Conservation (phyloP, 2,113 vertebrate genomes). For the Chiloscyllium plagiosum region DNA sequence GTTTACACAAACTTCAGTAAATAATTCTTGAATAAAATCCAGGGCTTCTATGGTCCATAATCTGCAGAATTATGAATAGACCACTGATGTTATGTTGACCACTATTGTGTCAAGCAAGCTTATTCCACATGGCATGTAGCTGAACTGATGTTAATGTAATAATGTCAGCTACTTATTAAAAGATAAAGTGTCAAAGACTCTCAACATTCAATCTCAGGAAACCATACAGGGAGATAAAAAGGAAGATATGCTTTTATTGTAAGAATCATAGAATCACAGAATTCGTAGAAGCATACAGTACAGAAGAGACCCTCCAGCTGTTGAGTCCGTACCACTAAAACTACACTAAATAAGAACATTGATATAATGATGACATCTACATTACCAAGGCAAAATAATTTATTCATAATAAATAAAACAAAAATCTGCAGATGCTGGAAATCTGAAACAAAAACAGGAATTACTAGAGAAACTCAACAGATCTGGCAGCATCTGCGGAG, state of each 20-base stretch:
- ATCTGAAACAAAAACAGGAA: too few relatives aligned
- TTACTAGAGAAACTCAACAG: too few relatives aligned
- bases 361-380: neutral
- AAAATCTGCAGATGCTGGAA: too few relatives aligned
- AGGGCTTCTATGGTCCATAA: neutral
- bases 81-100: neutral
- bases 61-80: neutral
- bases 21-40: neutral
- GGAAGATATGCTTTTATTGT: neutral
- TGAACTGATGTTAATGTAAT: neutral
- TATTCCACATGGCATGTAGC: neutral
- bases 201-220: neutral
- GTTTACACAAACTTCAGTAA: neutral
- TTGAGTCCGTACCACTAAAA: too few relatives aligned
- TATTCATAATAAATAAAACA: neutral
- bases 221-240: neutral
- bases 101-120: neutral
- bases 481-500: too few relatives aligned
- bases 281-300: too few relatives aligned
- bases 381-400: neutral
- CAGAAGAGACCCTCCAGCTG: too few relatives aligned
- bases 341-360: too few relatives aligned
- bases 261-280: too few relatives aligned
- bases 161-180: neutral
- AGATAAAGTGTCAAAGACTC: neutral